Base-by-base conservation (phyloP, 1,140 invertebrate species). In the Armadillidium nasatum region DNA sequence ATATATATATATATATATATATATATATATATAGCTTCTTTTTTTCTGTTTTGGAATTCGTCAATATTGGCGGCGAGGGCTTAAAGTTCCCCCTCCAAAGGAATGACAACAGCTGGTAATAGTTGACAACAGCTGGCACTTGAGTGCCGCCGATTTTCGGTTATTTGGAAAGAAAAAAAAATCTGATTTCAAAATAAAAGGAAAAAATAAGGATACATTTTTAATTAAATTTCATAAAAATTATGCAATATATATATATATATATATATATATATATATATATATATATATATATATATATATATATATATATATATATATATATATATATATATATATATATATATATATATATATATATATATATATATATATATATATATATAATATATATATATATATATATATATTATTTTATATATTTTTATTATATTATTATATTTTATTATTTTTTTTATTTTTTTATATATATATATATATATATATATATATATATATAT, bases 341-440 rank as follows among this genome's bases (percentile, higher is more conserved):
- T 70, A 33, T 70, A 33, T 70, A 33, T 70, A 33, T 70, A 70
- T 70, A 70, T 70, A 70, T 70, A 70, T 70, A 70, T 70, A 70
- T 70, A 70, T 70, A 70, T 70, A 70, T 33, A 70, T 33, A 70
- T 33, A 70, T 33, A 70, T 33, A 15, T 19, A 13, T 19, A 13
- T 19, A 13, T 19, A 13, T 4, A 4, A 70, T 33, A 70, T 33
- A 70, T 33, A 70, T 33, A 70, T 70, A 70, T 70, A 70, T 70
- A 23, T 70, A 70, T 70, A 70, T 70, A 70, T 23, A 23, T 70
- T 3, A 3, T 3, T 33, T 3, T 33, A 33, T 33, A 33, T 33
- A 33, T 33, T 3, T 33, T 3, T 33, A 33, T 33, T 33, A 33
- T 33, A 33, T 1, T 33, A 33, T 33, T n/a, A n/a, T n/a, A n/a